Percentiles rank a stretch among this genome's conserved stretches.
These are phyloP conservation scores for Typhlichthys eigenmanni DNA, from an alignment of 2,797 vertebrate genomes.

Conservation along the genomic window DNA sequence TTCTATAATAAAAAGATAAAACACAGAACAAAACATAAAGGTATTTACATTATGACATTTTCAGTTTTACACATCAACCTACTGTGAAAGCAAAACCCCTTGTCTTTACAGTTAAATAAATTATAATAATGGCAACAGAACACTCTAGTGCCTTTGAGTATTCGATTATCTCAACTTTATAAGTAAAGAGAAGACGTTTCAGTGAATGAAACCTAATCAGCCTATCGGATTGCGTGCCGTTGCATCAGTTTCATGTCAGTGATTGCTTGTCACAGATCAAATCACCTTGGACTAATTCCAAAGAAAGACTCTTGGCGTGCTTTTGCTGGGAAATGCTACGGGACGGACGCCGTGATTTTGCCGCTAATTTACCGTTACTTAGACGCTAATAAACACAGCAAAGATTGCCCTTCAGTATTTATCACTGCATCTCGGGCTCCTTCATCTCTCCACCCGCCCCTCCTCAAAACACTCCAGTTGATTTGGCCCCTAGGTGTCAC, in stretches of 20 bases:
- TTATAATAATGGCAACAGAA: too few species aligned
- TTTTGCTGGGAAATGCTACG: conserved; percentile 19
- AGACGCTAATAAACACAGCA: conserved; percentile 47
- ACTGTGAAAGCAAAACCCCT: too few species aligned
- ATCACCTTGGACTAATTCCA: conserved; percentile 16
- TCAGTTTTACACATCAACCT: conserved; percentile 4
- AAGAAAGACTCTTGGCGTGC: conserved; percentile 1
- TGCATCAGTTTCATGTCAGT: conserved; percentile 15
- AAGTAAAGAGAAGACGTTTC: background rate
- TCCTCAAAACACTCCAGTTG: conserved; percentile 30
- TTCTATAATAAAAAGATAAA: background rate
- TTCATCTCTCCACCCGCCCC: conserved; percentile 25
- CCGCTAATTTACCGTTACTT: conserved; percentile 43
- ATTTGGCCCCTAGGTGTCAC: conserved; percentile 62
- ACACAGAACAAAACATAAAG: background rate
- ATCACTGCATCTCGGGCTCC: conserved; percentile 17
- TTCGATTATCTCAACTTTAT: background rate
- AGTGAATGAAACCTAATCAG: background rate
- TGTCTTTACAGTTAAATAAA: too few species aligned
- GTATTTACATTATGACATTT: background rate
- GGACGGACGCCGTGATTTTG: conserved; percentile 7
- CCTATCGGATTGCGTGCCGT: background rate
- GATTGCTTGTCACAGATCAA: conserved; percentile 5
- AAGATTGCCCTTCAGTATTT: conserved; percentile 17
- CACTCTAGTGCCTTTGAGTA: too few species aligned